Evolutionary conservation across 2,113 vertebrate genomes (phyloP).

Genomic region (Vimba vimba): DNA sequence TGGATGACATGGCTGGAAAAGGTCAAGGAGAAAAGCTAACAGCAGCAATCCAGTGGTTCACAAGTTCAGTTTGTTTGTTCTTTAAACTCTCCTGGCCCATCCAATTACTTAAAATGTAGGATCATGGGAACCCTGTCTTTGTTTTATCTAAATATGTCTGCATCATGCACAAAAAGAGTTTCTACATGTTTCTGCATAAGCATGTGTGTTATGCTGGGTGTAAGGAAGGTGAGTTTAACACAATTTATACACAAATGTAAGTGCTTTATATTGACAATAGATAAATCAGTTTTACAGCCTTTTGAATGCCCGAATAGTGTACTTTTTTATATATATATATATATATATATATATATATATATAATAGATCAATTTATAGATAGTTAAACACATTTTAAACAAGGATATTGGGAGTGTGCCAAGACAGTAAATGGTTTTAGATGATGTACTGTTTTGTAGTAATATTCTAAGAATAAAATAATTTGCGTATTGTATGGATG

Average conservation of each 20-base stretch:
- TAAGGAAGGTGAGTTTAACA: not conserved
- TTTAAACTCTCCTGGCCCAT: slow-evolving; percentile 53
- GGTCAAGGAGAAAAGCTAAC: slow-evolving; percentile 54
- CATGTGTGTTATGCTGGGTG: not conserved
- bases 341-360: too few relatives aligned
- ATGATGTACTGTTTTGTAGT: not conserved
- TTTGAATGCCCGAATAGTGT: not conserved
- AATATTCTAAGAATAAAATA: not conserved
- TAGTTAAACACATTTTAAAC: not conserved
- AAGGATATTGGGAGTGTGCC: not conserved
- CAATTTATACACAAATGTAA: not conserved
- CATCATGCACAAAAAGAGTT: slow-evolving; percentile 1
- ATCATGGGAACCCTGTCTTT: slow-evolving; percentile 29
- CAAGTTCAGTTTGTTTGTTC: slow-evolving; percentile 53
- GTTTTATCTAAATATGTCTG: slow-evolving; percentile 32
- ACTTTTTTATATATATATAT: too few relatives aligned
- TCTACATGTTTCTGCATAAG: not conserved
- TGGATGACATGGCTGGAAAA: slow-evolving; percentile 46
- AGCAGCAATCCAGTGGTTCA: slow-evolving; percentile 35
- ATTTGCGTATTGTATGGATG: not conserved
- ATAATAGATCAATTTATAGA: not conserved
- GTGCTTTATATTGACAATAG: not conserved
- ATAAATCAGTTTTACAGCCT: not conserved
- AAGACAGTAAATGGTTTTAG: not conserved
- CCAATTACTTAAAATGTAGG: slow-evolving; percentile 53